These are phyloP conservation scores for Glossophaga mutica DNA, from an alignment of 2,797 vertebrate genomes.

Conservation along the genomic window DNA sequence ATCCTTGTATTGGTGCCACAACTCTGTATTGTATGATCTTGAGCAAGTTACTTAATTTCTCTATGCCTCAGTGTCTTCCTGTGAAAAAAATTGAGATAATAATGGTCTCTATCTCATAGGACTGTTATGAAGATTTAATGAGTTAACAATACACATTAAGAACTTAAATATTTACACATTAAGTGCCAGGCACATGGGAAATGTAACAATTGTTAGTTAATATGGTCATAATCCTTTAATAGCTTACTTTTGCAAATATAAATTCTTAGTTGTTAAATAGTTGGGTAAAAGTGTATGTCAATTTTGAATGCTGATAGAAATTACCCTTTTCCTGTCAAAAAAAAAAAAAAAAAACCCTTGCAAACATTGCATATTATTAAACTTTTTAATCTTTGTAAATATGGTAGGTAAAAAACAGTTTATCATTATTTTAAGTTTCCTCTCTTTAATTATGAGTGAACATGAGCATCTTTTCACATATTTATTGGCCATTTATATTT, in stretches of 20 bases:
- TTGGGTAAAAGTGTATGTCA: neutral
- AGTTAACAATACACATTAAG: neutral
- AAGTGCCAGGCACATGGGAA: neutral
- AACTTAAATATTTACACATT: neutral
- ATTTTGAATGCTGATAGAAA: neutral
- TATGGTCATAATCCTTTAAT: neutral
- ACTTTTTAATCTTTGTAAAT: constrained; percentile 20
- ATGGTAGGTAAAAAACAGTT: neutral
- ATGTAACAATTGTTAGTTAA: neutral
- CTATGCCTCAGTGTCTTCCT: neutral
- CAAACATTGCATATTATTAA: neutral
- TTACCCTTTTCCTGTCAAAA: neutral
- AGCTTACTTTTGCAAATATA: constrained; percentile 5
- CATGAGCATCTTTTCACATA: neutral
- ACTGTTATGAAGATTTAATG: neutral
- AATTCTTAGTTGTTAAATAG: neutral
- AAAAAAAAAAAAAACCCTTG: neutral
- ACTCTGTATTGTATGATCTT: neutral
- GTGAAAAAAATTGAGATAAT: neutral
- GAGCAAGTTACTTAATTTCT: neutral
- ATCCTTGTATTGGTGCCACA: neutral
- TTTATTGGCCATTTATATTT: constrained; percentile 51
- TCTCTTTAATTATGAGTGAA: constrained; percentile 22
- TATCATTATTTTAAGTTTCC: constrained; percentile 16
- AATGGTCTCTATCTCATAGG: neutral